These are phyloP conservation scores for Trissoscelio sp. DNA, from an alignment of 2,888 invertebrate species.

Conservation along the genomic window DNA sequence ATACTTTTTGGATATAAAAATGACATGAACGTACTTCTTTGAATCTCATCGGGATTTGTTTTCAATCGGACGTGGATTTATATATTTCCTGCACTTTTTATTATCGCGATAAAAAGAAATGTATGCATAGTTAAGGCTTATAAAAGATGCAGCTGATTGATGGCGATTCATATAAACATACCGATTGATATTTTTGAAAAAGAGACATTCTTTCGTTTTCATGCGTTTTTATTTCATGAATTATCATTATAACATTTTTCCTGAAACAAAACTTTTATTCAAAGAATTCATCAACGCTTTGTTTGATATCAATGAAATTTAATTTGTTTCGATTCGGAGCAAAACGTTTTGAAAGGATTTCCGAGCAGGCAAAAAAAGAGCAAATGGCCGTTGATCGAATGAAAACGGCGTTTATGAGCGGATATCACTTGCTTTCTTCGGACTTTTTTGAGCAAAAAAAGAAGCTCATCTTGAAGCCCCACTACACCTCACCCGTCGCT, in stretches of 20 bases:
- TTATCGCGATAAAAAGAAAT: constrained; percentile 34
- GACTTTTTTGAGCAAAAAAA: constrained; percentile 38
- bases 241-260: no score
- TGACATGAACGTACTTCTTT: constrained; percentile 42
- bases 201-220: background rate
- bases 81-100: constrained; percentile 32
- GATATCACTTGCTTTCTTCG: constrained; percentile 58
- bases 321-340: constrained; percentile 23
- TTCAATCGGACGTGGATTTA: constrained; percentile 62
- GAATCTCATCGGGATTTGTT: constrained; percentile 58
- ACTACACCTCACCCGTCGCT: constrained; percentile 31
- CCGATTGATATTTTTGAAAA: background rate
- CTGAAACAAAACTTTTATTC: no score
- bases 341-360: constrained; percentile 16
- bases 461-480: constrained; percentile 38
- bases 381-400: constrained; percentile 45
- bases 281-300: background rate
- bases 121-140: constrained; percentile 15
- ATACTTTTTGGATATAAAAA: constrained; percentile 46
- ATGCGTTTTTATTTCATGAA: no score
- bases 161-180: constrained; percentile 8
- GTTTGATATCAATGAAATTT: constrained; percentile 1
- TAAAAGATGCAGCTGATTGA: constrained; percentile 25
- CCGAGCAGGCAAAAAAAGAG: constrained; percentile 6
- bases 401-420: constrained; percentile 61